Evolutionary conservation across 2,888 invertebrate genomes (phyloP), one percentile per base, ranked within the genome.

Genomic region (Exephanes ischioxanthus): DNA sequence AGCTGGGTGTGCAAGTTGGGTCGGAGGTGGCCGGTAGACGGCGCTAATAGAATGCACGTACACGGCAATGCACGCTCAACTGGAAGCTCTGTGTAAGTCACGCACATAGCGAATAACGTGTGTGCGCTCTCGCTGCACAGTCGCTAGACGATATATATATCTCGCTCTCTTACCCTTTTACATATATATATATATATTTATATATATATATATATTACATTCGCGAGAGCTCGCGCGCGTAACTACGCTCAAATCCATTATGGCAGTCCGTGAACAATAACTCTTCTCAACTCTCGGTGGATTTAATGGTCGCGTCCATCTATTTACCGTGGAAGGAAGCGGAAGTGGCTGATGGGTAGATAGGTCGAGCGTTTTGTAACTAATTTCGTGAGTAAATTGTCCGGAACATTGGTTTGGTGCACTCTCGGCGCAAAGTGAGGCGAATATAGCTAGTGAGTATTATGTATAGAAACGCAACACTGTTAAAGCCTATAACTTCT

Each of bases 381-480:
- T 93, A 93, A 94, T 94, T 94, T 94, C 89, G 91, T 89, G 93
- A 93, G 93, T 94, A 94, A 94, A 94, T 94, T 94, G 94, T 90
- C 93, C 94, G 94, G 92, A 93, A 94, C 94, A 94, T 94, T 93
- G 91, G 92, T 91, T 92, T 90, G 91, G 91, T 91, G 90, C 89
- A 90, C 89, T 90, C 89, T 87, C 77, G 78, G 76, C 19, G 81
- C 78, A 41, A 86, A 76, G 70, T 71, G 76, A 85, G 73, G 53
- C 75, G 26, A 61, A 75, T 63, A 22, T 37, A 51, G 11, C 71
- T n/a, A 73, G 48, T 41, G 48, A 33, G 33, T 63, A 63, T 63
- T 63, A 33, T 63, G 61, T 63, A 63, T 63, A 63, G 61, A 33
- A 33, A 63, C 61, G 30, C 26, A 63, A 63, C 26, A 63, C 61